These are phyloP conservation scores for Smittia aterrima DNA, from an alignment of 2,888 invertebrate species.

Conservation along the genomic window DNA sequence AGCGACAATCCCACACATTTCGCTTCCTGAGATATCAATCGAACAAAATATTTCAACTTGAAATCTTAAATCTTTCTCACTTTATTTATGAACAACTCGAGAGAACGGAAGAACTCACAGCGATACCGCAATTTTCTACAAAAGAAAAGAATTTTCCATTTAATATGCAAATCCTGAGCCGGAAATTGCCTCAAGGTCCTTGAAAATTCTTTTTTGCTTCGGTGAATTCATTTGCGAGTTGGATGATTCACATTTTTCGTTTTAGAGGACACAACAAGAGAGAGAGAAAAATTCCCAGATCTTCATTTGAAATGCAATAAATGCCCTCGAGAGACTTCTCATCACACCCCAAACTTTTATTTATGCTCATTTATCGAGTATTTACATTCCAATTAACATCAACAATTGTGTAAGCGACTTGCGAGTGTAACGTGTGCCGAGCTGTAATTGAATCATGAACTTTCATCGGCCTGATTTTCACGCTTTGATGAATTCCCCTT, in stretches of 20 bases:
- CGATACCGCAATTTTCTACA: neutral
- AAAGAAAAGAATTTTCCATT: neutral
- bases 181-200: conserved; percentile 6
- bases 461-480: neutral
- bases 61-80: too few species aligned
- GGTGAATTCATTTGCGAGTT: too few species aligned
- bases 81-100: too few species aligned
- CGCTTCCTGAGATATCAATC: neutral
- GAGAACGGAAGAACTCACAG: neutral
- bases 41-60: too few species aligned
- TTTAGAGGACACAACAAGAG: neutral
- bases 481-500: neutral
- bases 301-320: too few species aligned
- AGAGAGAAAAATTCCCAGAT: too few species aligned
- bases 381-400: conserved; percentile 36
- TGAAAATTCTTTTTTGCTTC: neutral
- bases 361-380: conserved; percentile 12
- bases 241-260: neutral
- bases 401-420: conserved; percentile 13
- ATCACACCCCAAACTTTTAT: neutral
- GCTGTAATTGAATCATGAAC: neutral
- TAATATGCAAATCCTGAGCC: conserved; percentile 14
- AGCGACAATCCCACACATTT: neutral
- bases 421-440: neutral
- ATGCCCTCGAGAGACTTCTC: conserved; percentile 26